These are phyloP conservation scores for Bubo blakistoni DNA, from an alignment of 2,113 vertebrate genomes.

Conservation along the genomic window DNA sequence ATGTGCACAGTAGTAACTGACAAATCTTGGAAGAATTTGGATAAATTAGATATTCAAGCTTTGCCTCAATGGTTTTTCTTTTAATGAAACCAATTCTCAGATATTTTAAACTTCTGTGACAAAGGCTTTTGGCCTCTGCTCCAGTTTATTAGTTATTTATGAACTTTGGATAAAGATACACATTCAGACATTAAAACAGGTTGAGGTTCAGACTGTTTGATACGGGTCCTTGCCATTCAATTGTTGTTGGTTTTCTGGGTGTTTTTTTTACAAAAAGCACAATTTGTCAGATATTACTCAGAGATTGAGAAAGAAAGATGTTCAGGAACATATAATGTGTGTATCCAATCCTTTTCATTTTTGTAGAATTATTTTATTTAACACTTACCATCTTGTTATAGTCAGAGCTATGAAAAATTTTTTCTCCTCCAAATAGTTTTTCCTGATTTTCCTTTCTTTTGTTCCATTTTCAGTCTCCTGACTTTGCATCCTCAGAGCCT, in stretches of 20 bases:
- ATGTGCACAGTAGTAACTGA: neutral
- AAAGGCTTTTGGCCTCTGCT: neutral
- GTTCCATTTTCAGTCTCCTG: neutral
- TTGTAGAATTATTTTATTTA: neutral
- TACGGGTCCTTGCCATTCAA: neutral
- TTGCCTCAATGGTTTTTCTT: neutral
- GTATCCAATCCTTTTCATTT: neutral
- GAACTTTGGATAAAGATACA: neutral
- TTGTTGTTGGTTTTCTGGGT: neutral
- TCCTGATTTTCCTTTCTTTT: neutral
- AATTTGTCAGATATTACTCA: neutral
- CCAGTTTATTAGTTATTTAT: neutral
- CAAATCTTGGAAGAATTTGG: neutral
- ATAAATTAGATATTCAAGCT: neutral
- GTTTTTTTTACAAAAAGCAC: neutral
- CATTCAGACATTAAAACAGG: neutral
- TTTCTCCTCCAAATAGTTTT: neutral
- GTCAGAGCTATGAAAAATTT: neutral
- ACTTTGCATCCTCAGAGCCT: neutral
- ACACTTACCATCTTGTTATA: neutral
- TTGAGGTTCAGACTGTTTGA: neutral
- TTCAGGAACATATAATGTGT: neutral
- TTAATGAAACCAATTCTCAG: neutral
- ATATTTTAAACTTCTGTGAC: neutral
- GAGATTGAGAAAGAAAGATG: neutral